Base-by-base conservation (phyloP, 2,888 invertebrate species). In the Agrilus cyanescens region DNA sequence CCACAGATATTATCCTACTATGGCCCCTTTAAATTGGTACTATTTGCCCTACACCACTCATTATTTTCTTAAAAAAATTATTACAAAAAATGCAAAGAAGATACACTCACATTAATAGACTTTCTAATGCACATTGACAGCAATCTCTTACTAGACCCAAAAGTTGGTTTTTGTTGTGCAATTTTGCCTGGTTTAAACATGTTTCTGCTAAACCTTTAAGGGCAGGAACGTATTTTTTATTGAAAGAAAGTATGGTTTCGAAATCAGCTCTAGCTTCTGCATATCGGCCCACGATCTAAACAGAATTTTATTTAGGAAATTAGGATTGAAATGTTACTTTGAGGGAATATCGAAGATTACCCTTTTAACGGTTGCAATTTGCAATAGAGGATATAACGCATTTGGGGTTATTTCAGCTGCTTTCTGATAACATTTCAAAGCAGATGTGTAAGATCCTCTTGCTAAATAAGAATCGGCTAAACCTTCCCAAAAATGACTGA, bases 391-490 rank as follows among this genome's bases (percentile, higher is more conserved):
- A 64, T 89, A 87, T 15, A 76, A 62, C 54, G 80, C 77, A 15
- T 63, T 68, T 8, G 78, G 69, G 50, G 76, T 73, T 45, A 89
- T 63, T 58, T 80, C 76, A 36, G 81, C 71, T 12, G 83, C 83
- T 68, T 80, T 82, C 50, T 82, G 78, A 63, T 88, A 94, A 30
- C 88, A 89, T 61, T 84, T 85, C 44, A 90, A 68, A n/a, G 93
- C 87, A 6, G 94, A 87, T 36, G 81, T 82, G 59, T 80, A 85
- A n/a, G 93, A 88, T 2, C 94, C 94, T 52, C 90, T 72, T n/a
- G 78, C 76, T 55, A 81, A 76, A 65, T 94, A 94, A 1, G 90
- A 87, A 71, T 94, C 94, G 32, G 85, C 94, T 51, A 95, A 68
- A 50, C 86, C 82, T 66, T 93, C 91, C 85, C 90, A 91, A 51